These are phyloP conservation scores for Cinara cedri DNA, from an alignment of 2,888 invertebrate species.

Conservation along the genomic window DNA sequence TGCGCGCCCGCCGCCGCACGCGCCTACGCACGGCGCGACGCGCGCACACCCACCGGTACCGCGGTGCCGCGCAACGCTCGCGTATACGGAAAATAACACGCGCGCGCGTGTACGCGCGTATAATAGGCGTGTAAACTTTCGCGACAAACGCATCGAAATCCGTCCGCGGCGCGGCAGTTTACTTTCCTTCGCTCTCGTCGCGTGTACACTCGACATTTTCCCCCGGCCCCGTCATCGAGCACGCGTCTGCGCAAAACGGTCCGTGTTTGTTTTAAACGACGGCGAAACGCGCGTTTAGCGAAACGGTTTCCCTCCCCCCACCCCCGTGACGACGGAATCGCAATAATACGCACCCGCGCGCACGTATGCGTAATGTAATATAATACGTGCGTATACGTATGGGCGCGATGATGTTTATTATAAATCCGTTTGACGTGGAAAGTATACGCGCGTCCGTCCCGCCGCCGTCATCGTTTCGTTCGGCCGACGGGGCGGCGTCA, in stretches of 20 bases:
- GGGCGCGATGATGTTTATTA: constrained; percentile 2
- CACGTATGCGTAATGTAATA: too few relatives aligned
- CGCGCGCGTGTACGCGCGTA: neutral
- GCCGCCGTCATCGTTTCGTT: too few relatives aligned
- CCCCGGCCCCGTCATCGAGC: too few relatives aligned
- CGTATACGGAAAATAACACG: neutral
- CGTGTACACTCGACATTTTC: too few relatives aligned
- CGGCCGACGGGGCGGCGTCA: too few relatives aligned
- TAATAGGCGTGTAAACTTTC: neutral
- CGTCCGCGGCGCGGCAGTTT: neutral
- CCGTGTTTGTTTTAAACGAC: neutral
- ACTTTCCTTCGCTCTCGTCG: neutral
- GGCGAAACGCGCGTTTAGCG: too few relatives aligned
- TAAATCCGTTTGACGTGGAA: neutral
- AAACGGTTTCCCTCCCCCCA: neutral
- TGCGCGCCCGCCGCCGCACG: too few relatives aligned
- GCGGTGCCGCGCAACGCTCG: too few relatives aligned
- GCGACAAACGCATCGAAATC: constrained; percentile 11
- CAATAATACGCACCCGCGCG: too few relatives aligned
- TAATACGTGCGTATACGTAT: neutral
- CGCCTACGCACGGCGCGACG: too few relatives aligned
- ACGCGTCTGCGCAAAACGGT: too few relatives aligned
- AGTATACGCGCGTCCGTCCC: neutral
- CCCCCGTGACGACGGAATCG: neutral
- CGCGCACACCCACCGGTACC: too few relatives aligned